These are phyloP conservation scores for Euthynnus affinis DNA, from an alignment of 2,797 vertebrate genomes.

Conservation along the genomic window DNA sequence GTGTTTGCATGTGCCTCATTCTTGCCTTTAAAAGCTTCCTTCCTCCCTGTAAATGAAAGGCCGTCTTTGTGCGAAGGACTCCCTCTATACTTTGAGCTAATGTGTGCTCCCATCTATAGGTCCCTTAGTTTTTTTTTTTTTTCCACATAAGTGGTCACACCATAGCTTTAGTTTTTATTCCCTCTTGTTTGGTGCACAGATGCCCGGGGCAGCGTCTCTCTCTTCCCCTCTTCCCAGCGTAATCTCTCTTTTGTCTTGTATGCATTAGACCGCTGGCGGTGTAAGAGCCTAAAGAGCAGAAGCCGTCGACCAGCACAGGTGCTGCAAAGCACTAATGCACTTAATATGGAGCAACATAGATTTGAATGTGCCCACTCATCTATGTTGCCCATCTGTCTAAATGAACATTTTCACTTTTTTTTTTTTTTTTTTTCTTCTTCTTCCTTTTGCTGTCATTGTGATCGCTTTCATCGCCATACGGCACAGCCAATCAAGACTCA, in stretches of 20 bases:
- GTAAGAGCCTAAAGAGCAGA: constrained; percentile 38
- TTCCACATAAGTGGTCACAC: constrained; percentile 49
- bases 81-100: constrained; percentile 48
- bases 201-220: constrained; percentile 49
- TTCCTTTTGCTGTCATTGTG: constrained; percentile 17
- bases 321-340: constrained; percentile 59
- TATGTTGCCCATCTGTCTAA: constrained; percentile 34
- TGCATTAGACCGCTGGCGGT: constrained; percentile 55
- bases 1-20: constrained; percentile 51
- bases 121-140: constrained; percentile 50
- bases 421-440: neutral
- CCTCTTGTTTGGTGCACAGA: constrained; percentile 23
- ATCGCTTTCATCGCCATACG: neutral
- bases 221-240: constrained; percentile 33
- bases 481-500: constrained; percentile 23
- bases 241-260: constrained; percentile 67
- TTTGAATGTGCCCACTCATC: constrained; percentile 34
- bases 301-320: constrained; percentile 41
- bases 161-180: constrained; percentile 42
- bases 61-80: constrained; percentile 55
- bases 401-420: constrained; percentile 16
- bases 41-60: constrained; percentile 67
- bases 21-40: constrained; percentile 65
- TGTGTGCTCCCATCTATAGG: constrained; percentile 47
- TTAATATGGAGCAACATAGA: constrained; percentile 25